phyloP scores from a whole-genome alignment of 2,888 invertebrate species.

The Erannis defoliaria region DNA sequence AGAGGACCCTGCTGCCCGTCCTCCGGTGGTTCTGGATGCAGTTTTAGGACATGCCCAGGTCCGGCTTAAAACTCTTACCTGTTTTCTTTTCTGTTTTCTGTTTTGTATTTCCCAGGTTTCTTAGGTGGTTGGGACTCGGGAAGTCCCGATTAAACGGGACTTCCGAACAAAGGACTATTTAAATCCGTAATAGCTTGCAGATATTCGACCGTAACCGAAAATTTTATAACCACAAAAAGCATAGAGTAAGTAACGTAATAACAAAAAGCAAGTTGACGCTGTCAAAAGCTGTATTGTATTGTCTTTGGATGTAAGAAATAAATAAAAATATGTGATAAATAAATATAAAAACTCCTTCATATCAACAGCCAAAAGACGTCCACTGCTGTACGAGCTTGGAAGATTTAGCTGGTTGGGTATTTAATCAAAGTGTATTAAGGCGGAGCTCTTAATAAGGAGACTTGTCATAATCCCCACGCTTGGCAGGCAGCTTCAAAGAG shows the following conservation, averaged over 20 bases:
- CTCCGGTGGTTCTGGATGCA: no score
- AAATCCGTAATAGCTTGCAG: conserved; percentile 14
- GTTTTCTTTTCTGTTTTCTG: no score
- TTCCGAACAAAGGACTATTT: conserved; percentile 37
- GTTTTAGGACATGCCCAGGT: no score
- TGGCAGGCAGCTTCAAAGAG: no score
- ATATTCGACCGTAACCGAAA: conserved; percentile 3
- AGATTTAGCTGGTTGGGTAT: no score
- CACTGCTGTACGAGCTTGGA: no score
- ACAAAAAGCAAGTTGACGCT: neutral
- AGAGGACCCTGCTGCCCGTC: no score
- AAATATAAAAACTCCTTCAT: neutral
- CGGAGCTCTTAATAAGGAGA: no score
- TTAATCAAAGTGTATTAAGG: no score
- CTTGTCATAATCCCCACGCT: no score
- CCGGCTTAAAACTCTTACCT: neutral
- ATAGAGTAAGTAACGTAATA: no score
- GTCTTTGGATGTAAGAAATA: neutral
- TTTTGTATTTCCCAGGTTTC: neutral
- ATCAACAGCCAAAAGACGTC: no score
- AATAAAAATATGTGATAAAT: neutral
- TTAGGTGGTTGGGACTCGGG: conserved; percentile 27
- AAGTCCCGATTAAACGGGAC: conserved; percentile 53
- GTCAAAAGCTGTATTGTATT: neutral
- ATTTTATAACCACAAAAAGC: conserved; percentile 5